Evolutionary conservation across 2,888 invertebrate genomes (phyloP), one percentile per base, ranked within the genome.

Genomic region (Parelbella ahira): DNA sequence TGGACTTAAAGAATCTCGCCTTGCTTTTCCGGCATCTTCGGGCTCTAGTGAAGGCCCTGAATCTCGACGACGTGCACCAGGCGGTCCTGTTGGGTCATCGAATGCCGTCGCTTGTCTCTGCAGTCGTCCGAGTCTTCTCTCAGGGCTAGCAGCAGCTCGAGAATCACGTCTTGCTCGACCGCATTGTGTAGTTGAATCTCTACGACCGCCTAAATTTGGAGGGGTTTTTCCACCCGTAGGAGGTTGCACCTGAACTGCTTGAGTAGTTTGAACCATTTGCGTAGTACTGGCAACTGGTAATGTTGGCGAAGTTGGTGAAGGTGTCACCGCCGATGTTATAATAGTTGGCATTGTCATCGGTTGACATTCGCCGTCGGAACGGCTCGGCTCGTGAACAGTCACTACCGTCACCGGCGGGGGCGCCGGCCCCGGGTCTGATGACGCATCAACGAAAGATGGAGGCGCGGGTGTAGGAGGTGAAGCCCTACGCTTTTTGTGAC

Each of bases 21-120:
- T 88, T 0, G 94, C 93, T 24, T 93, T 88, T 34, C 93, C 93
- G 59, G 92, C 92, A 48, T 93, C 92, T 70, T 96, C 96, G 0
- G 96, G 96, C 30, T 94, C 94, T 25, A 96, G 80, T 1, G 96
- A 95, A 2, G 94, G 94, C 47, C 96, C 95, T 1, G 94, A 95
- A 48, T 93, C 95, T 25, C 95, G 89, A 27, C 95, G 90, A 47
- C 90, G 89, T 4, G 87, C 84, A 15, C 90, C 91, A 11, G 92
- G 92, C 0, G 94, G 94, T 36, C 94, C 89, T 54, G 89, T 91
- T 23, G 93, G 93, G 71, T 97, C 96, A 76, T 97, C 97, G 63
- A 94, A 95, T 20, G 96, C 94, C 3, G 96, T 96, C 8, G 95
- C 94, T 76, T 97, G 97, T 18, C 97, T 89, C 63, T 95, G 94